Conservation (phyloP, 2,797 vertebrate genomes). For the Strix occidentalis region DNA sequence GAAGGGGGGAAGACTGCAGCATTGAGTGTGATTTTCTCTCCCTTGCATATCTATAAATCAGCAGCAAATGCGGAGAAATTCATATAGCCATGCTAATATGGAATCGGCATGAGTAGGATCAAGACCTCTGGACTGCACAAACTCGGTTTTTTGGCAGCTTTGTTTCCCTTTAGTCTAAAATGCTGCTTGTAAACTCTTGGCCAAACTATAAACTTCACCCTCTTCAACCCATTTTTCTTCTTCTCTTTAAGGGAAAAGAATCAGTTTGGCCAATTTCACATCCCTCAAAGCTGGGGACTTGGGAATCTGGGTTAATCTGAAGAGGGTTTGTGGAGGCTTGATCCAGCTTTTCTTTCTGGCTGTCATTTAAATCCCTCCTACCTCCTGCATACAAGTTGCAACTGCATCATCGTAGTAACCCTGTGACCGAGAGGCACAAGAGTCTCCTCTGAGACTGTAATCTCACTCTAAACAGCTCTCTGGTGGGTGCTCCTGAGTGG, state of each 20-base stretch:
- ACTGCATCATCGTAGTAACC: constrained; percentile 62
- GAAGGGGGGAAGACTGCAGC: neutral
- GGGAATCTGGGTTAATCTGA: constrained; percentile 41
- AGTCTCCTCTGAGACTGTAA: constrained; percentile 67
- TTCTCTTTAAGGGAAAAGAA: neutral
- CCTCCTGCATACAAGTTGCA: constrained; percentile 6
- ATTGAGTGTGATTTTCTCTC: neutral
- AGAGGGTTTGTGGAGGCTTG: constrained; percentile 30
- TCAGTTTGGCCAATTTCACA: constrained; percentile 1
- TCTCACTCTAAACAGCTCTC: constrained; percentile 70
- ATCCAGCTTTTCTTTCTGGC: constrained; percentile 51
- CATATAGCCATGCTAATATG: neutral
- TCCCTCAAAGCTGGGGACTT: neutral
- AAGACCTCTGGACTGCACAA: neutral
- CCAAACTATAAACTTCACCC: neutral
- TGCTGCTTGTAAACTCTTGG: neutral
- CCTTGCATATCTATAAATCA: neutral
- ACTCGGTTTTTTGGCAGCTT: neutral
- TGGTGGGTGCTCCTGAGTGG: constrained; percentile 25
- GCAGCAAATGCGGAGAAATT: neutral
- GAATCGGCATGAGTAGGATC: neutral
- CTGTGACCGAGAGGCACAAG: constrained; percentile 65
- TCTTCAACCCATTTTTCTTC: neutral
- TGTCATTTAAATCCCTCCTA: constrained; percentile 45
- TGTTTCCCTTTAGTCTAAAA: neutral